Conservation (phyloP, 2,113 vertebrate species). For the Dasyornis broadbenti region DNA sequence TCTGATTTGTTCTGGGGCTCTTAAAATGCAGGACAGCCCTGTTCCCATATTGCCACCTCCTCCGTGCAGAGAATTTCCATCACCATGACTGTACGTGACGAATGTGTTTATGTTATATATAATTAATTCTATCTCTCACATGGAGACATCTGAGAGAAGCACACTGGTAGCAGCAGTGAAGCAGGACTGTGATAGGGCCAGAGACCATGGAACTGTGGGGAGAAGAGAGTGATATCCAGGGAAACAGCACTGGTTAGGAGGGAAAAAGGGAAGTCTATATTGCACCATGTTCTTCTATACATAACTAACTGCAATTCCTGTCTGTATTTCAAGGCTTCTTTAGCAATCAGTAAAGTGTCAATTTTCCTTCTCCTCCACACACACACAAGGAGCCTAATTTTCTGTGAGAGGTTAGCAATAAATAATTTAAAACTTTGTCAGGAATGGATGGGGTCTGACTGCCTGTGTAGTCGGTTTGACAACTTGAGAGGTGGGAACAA, state of each 20-base stretch:
- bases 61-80: background rate
- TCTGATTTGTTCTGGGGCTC: background rate
- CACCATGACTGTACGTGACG: accelerated
- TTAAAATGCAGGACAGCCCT: background rate
- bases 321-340: background rate
- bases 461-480: background rate
- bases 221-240: background rate
- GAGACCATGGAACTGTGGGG: background rate
- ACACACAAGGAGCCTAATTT: background rate
- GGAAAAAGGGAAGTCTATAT: background rate
- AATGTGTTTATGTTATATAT: background rate
- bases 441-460: background rate
- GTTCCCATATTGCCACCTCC: background rate
- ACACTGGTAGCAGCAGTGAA: background rate
- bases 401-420: background rate
- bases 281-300: background rate
- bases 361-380: background rate
- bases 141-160: background rate
- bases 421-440: background rate
- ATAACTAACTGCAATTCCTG: background rate
- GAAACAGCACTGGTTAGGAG: background rate
- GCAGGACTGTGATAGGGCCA: background rate
- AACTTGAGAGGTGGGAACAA: background rate
- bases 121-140: background rate
- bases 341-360: background rate